Evolutionary conservation across 1,140 invertebrate species (phyloP).

Genomic region (Pseudomyrmex dendroicus): DNA sequence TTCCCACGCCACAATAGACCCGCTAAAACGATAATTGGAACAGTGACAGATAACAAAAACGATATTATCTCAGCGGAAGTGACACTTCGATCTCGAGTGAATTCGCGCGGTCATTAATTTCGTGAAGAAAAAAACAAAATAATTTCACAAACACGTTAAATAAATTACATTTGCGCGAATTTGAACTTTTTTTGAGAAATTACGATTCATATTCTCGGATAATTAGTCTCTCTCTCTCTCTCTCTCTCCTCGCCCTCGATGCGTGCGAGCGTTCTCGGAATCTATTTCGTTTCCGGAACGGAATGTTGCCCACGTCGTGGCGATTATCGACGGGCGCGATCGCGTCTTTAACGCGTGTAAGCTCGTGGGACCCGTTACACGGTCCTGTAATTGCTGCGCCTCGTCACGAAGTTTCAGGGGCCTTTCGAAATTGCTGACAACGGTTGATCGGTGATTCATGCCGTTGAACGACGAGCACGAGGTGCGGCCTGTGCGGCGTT

Average conservation of each 20-base stretch:
- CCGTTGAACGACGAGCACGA: constrained; percentile 32
- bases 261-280: not conserved
- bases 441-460: constrained; percentile 78
- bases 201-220: not conserved
- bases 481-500: constrained; percentile 56
- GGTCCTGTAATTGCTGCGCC: constrained; percentile 69
- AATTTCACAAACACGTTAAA: no score
- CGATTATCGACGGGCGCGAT: constrained; percentile 41
- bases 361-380: constrained; percentile 63
- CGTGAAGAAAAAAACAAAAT: not conserved
- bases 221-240: not conserved
- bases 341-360: constrained; percentile 39
- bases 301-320: constrained; percentile 22
- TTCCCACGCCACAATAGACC: constrained; percentile 62
- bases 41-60: not conserved
- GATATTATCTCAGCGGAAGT: constrained; percentile 10
- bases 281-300: constrained; percentile 14
- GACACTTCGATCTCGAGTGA: not conserved
- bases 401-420: constrained; percentile 48
- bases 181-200: not conserved
- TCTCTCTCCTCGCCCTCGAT: not conserved
- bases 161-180: not conserved
- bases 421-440: constrained; percentile 59
- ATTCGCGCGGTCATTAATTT: constrained; percentile 10
- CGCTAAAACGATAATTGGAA: constrained; percentile 37